These are phyloP conservation scores for Megaleporinus macrocephalus DNA, from an alignment of 2,113 vertebrate species.

Conservation along the genomic window DNA sequence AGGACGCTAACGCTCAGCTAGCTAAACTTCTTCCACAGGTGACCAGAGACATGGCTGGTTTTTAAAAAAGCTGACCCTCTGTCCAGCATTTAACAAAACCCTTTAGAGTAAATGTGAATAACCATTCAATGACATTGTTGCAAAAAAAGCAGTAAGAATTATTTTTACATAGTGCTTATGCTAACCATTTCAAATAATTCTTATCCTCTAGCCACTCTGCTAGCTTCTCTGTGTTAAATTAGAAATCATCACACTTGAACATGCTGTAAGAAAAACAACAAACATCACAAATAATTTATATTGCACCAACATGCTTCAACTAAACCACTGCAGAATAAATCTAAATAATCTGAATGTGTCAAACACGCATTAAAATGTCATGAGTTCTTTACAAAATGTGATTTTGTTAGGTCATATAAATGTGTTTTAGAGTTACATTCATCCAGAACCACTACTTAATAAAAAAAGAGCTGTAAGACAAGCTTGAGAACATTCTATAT, in stretches of 20 bases:
- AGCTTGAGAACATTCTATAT: constrained; percentile 5
- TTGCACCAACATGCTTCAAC: constrained; percentile 27
- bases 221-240: background rate
- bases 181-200: background rate
- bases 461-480: background rate
- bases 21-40: background rate
- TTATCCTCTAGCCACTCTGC: background rate
- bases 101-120: background rate
- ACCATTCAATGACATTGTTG: background rate
- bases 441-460: background rate
- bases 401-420: constrained; percentile 16
- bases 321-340: constrained; percentile 22
- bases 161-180: background rate
- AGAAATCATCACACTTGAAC: background rate
- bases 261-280: background rate
- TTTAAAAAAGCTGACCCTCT: background rate
- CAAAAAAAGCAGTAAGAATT: background rate
- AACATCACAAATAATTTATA: constrained; percentile 24
- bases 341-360: constrained; percentile 19
- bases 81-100: background rate
- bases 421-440: constrained; percentile 28
- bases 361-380: constrained; percentile 10
- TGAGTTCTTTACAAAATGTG: constrained; percentile 33
- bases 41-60: background rate
- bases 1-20: background rate